Evolutionary conservation across 2,797 vertebrate genomes (phyloP), one percentile per base, ranked within the genome.

Genomic region (Enteromius fasciolatus): DNA sequence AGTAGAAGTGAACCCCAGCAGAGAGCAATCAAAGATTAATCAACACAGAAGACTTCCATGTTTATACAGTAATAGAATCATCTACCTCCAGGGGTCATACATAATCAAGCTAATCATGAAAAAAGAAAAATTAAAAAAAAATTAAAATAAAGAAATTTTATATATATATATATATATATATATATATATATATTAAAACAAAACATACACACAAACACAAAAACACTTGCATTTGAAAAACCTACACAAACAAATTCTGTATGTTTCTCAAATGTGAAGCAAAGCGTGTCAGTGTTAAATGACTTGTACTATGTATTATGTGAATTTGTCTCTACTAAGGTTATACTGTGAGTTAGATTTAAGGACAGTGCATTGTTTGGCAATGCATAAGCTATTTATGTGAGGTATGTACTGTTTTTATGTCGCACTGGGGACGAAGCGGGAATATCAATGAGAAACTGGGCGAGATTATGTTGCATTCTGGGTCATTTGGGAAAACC

Each of bases 1-100:
- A 91, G 74, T 44, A 61, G 23, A 69, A 52, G 28, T 48, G 64
- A 28, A 77, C 92, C 93, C 92, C 84, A 90, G 94, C 94, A 93
- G 94, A 93, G 92, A 88, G 90, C 93, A 94, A 92, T 94, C 91
- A 96, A 88, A 94, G 95, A 95, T 95, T 94, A 96, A 92, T 39
- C 94, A 94, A 91, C 95, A 96, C 94, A 95, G 96, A 96, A 96
- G 95, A 97, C 96, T 98, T 96, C 96, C 93, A 94, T 92, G 93
- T 96, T 96, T 96, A 95, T 86, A 88, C 83, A 86, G 84, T 93
- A 95, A 97, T 96, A 95, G 95, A 95, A 93, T 96, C 95, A 98
- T 96, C 97, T 99, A 98, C 98, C 97, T 99, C 97, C 95, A 95
- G 96, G 95, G 97, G 97, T 94, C 95, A 96, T 95, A 94, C 91